Evolutionary conservation across 2,888 invertebrate species (phyloP).

Genomic region (Doris montereyensis): DNA sequence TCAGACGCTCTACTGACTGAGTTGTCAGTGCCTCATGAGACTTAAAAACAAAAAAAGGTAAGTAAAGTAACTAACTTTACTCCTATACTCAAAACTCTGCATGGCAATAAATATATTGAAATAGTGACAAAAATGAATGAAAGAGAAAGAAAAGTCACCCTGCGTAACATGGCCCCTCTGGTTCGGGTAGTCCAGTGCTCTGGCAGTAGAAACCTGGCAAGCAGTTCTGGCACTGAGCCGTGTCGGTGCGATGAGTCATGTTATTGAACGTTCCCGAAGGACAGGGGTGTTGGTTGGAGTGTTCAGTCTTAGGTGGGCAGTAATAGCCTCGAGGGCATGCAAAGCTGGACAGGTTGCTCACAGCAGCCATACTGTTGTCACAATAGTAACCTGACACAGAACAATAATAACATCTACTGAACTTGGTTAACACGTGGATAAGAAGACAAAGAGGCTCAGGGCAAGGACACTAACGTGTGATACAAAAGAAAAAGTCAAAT

Average conservation of each 20-base stretch:
- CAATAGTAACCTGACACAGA: constrained; percentile 62
- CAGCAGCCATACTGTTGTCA: constrained; percentile 57
- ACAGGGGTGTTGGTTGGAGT: constrained; percentile 63
- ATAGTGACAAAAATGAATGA: background rate
- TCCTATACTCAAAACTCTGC: background rate
- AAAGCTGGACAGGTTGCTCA: constrained; percentile 55
- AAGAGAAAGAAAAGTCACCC: too few relatives aligned
- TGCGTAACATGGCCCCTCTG: constrained; percentile 67
- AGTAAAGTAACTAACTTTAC: background rate
- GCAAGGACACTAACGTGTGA: too few relatives aligned
- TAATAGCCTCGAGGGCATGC: constrained; percentile 63
- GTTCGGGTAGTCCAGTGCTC: constrained; percentile 61
- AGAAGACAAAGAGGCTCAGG: too few relatives aligned
- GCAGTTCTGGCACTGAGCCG: constrained; percentile 64
- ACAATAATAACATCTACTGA: too few relatives aligned
- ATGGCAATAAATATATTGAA: background rate
- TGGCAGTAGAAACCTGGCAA: constrained; percentile 68
- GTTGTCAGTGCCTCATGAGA: too few relatives aligned
- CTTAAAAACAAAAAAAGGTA: background rate
- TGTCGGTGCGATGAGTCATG: constrained; percentile 51
- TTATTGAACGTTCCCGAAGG: constrained; percentile 68
- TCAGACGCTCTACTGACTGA: too few relatives aligned
- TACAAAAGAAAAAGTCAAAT: too few relatives aligned
- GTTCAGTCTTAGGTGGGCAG: constrained; percentile 58
- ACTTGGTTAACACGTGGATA: too few relatives aligned